These are phyloP conservation scores for Genyomyrus donnyi DNA, from an alignment of 2,113 vertebrate species.

Conservation along the genomic window DNA sequence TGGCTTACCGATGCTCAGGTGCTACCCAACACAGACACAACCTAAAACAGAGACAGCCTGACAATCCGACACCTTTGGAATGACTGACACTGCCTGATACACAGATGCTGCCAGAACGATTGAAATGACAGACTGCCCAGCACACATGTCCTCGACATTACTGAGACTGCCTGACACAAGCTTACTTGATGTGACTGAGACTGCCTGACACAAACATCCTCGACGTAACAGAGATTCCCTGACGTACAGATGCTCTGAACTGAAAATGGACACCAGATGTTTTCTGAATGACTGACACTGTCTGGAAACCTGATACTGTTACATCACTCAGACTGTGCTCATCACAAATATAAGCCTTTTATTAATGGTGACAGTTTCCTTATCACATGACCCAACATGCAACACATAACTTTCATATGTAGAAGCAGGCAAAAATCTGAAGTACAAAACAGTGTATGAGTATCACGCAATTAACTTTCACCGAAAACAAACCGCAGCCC, in stretches of 20 bases:
- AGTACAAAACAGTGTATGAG: not conserved
- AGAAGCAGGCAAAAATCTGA: not conserved
- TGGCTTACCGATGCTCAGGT: conserved; percentile 5
- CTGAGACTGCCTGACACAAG: not conserved
- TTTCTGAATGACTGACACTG: not conserved
- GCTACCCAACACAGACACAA: not conserved
- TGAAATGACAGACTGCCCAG: not conserved
- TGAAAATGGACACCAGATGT: not conserved
- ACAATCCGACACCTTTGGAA: conserved; percentile 6
- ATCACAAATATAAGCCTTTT: not conserved
- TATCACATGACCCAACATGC: not conserved
- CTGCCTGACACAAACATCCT: not conserved
- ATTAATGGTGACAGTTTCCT: not conserved
- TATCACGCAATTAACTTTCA: not conserved
- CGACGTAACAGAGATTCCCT: not conserved
- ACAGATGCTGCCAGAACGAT: not conserved
- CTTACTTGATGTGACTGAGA: not conserved
- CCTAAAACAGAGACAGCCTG: not conserved
- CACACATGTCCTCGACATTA: not conserved
- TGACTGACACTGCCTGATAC: not conserved
- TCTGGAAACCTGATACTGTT: not conserved
- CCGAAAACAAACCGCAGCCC: not conserved
- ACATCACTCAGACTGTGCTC: not conserved
- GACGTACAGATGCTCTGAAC: not conserved
- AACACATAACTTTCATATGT: not conserved